Percentiles rank a stretch among this genome's conserved stretches.
These are phyloP conservation scores for Trichogramma evanescens DNA, from an alignment of 2,888 invertebrate genomes.

Conservation along the genomic window DNA sequence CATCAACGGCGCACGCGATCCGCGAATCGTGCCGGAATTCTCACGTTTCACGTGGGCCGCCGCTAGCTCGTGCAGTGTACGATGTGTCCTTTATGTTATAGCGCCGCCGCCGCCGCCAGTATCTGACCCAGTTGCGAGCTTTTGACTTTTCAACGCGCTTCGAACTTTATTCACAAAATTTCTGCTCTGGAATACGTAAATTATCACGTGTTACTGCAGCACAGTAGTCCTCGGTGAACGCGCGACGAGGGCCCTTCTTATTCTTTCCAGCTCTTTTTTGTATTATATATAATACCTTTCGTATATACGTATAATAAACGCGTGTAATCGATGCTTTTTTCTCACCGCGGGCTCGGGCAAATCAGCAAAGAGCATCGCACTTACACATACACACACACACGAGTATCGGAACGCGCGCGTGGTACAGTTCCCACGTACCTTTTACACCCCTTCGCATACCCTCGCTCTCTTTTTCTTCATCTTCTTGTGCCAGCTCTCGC, in stretches of 20 bases:
- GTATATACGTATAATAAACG: not conserved
- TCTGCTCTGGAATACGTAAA: not conserved
- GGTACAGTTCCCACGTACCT: slow-evolving; percentile 42
- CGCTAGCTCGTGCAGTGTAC: too few relatives aligned
- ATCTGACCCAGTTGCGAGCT: not conserved
- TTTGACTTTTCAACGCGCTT: not conserved
- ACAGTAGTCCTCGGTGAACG: not conserved
- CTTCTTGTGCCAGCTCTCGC: slow-evolving; percentile 9
- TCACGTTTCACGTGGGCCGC: not conserved
- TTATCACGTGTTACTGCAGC: not conserved
- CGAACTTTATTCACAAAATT: not conserved
- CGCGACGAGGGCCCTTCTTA: too few relatives aligned
- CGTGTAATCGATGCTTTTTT: slow-evolving; percentile 23
- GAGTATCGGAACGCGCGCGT: slow-evolving; percentile 25
- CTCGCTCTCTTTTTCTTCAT: slow-evolving; percentile 6
- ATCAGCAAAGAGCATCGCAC: slow-evolving; percentile 6
- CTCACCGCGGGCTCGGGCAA: slow-evolving; percentile 13
- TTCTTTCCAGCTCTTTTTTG: too few relatives aligned
- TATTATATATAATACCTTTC: too few relatives aligned
- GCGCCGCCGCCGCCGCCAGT: not conserved
- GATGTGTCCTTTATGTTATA: too few relatives aligned
- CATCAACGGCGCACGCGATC: not conserved
- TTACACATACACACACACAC: slow-evolving; percentile 9
- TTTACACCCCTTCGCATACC: slow-evolving; percentile 28
- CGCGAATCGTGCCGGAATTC: not conserved